A percentile compares a stretch with the other conserved stretches of the same genome.
These are phyloP conservation scores for Stomatorhinus walkeri DNA, from an alignment of 2,797 vertebrate genomes.

Conservation along the genomic window DNA sequence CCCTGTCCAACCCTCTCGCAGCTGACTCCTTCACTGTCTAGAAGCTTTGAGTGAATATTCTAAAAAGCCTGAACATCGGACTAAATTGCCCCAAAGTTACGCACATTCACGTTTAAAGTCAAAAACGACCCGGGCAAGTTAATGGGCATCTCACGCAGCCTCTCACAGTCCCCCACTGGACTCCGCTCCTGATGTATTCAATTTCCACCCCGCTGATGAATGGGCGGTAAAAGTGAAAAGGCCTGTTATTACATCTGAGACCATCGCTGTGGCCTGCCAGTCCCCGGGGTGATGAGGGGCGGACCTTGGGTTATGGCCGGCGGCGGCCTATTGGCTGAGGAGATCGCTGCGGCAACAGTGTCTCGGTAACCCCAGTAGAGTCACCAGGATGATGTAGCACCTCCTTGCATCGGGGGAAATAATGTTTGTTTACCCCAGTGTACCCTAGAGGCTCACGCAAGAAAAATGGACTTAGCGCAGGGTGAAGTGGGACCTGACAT, in stretches of 20 bases:
- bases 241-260: neutral
- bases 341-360: neutral
- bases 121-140: neutral
- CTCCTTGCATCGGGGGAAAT: neutral
- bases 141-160: neutral
- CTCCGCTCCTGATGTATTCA: neutral
- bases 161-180: neutral
- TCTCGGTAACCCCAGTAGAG: neutral
- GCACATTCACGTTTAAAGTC: neutral
- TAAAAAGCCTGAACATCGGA: neutral
- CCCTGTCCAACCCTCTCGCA: neutral
- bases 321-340: neutral
- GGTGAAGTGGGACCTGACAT: neutral
- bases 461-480: neutral
- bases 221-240: neutral
- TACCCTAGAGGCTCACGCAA: neutral
- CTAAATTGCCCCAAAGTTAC: neutral
- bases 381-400: neutral
- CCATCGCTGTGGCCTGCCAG: neutral
- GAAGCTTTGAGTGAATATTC: neutral
- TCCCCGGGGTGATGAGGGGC: neutral
- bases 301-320: neutral
- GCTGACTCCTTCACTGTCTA: neutral
- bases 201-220: neutral
- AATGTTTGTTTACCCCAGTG: neutral